Conservation (phyloP, 2,113 vertebrate species). For the Lasiurus cinereus region DNA sequence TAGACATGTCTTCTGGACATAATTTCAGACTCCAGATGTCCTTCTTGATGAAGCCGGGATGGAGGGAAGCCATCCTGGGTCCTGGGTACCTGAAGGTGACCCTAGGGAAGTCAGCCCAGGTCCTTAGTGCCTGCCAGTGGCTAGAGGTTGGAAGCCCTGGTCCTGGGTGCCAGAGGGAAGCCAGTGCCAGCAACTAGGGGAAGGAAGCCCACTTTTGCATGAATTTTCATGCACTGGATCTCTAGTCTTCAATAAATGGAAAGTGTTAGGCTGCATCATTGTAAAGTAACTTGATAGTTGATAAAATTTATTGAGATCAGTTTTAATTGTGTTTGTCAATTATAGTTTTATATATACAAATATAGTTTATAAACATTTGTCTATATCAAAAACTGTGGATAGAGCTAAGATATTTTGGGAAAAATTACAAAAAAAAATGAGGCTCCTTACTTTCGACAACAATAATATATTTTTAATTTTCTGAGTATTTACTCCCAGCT, state of each 20-base stretch:
- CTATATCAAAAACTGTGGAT: neutral
- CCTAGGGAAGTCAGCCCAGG: no score
- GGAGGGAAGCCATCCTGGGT: no score
- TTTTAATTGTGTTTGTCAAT: neutral
- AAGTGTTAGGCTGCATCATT: neutral
- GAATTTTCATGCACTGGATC: no score
- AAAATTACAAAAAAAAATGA: neutral
- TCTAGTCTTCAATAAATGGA: neutral
- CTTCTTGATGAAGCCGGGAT: no score
- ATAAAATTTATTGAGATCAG: neutral
- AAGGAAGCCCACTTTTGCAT: no score
- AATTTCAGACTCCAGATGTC: no score
- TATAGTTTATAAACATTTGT: constrained; percentile 15
- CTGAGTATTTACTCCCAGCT: constrained; percentile 1
- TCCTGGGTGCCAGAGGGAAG: no score
- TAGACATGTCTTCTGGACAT: no score
- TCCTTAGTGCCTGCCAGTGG: no score
- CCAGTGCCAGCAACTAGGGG: no score
- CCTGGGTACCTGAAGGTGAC: rapidly evolving
- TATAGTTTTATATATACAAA: neutral
- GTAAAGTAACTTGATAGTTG: neutral
- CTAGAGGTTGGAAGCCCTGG: no score
- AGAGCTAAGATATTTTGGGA: neutral
- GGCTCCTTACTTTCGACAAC: neutral
- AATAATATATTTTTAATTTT: constrained; percentile 10